Evolutionary conservation across 2,113 vertebrate genomes (phyloP).

Genomic region (Oncorhynchus tshawytscha): DNA sequence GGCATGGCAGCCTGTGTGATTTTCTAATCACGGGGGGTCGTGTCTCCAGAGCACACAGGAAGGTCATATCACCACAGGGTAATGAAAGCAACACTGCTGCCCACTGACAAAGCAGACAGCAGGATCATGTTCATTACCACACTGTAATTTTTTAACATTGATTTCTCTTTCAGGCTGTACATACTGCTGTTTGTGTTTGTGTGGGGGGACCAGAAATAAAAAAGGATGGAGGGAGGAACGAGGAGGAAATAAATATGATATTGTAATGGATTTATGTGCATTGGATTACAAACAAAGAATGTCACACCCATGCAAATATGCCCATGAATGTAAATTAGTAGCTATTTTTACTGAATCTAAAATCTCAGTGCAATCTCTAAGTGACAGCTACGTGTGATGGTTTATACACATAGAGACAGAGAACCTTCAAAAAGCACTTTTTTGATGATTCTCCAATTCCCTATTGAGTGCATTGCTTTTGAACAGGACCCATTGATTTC

Average conservation of each 20-base stretch:
- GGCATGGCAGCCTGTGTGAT: neutral
- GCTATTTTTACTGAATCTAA: too few relatives aligned
- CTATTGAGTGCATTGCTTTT: too few relatives aligned
- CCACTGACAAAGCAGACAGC: conserved; percentile 9
- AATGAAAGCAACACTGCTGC: neutral
- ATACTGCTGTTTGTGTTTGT: conserved; percentile 3
- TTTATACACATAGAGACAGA: too few relatives aligned
- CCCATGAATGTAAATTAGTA: too few relatives aligned
- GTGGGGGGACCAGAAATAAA: neutral
- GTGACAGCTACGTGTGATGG: too few relatives aligned
- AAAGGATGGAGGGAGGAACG: neutral
- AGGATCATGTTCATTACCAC: conserved; percentile 35
- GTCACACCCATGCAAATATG: too few relatives aligned
- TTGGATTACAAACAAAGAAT: neutral
- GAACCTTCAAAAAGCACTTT: too few relatives aligned
- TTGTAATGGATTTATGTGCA: neutral
- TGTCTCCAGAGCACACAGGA: neutral
- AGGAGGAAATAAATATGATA: neutral
- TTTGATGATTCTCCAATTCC: too few relatives aligned
- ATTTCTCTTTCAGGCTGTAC: conserved; percentile 27
- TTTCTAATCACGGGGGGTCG: neutral
- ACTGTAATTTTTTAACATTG: conserved; percentile 40
- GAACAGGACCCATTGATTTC: too few relatives aligned
- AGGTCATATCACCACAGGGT: neutral
- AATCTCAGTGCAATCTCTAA: too few relatives aligned